Evolutionary conservation across 2,113 vertebrate genomes (phyloP).

Genomic region (Lamprotornis superbus): DNA sequence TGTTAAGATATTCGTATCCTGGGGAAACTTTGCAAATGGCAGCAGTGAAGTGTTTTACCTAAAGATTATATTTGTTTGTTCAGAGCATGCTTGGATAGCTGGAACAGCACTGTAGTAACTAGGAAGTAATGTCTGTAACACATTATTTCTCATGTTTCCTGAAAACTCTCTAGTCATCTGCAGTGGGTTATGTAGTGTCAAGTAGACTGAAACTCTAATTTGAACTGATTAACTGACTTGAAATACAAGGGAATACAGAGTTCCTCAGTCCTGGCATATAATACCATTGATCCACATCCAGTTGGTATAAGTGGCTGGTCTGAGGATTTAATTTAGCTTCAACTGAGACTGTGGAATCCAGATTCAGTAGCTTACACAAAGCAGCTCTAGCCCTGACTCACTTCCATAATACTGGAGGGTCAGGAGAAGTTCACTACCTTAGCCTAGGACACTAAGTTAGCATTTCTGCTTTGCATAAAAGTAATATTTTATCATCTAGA

Average conservation of each 20-base stretch:
- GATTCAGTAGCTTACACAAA: conserved; percentile 65
- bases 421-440: conserved; percentile 46
- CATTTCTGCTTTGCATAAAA: neutral
- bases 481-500: neutral
- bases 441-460: neutral
- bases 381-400: conserved; percentile 60
- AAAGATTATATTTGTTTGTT: neutral
- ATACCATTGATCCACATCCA: conserved; percentile 34
- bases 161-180: neutral
- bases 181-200: neutral
- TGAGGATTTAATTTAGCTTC: conserved; percentile 58
- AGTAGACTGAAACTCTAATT: neutral
- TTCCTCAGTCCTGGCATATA: neutral
- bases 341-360: conserved; percentile 33
- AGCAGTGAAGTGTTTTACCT: neutral
- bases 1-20: neutral
- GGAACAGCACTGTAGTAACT: neutral
- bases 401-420: conserved; percentile 52
- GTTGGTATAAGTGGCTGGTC: conserved; percentile 49
- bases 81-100: neutral
- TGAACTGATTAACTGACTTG: neutral
- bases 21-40: neutral
- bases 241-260: neutral
- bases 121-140: neutral
- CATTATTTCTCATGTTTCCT: neutral